A percentile compares a stretch with the other conserved stretches of the same genome.
Evolutionary conservation across 2,888 invertebrate species (phyloP).

Genomic region (Drosophila macrothrix): DNA sequence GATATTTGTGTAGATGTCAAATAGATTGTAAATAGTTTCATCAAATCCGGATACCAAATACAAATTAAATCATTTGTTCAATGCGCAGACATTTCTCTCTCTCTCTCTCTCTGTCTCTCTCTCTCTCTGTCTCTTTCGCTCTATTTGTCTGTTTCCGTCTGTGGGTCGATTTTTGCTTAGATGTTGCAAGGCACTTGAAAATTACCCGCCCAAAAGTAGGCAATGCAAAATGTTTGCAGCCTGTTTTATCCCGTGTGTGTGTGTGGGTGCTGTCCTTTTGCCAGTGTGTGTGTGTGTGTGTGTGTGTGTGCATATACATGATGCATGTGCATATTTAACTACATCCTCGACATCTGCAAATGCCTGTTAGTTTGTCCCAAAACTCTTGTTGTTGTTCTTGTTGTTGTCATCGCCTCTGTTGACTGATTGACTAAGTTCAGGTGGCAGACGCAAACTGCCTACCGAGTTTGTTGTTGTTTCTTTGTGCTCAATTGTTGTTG

Average conservation of each 20-base stretch:
- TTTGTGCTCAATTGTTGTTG: conserved; percentile 38
- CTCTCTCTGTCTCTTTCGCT: background rate
- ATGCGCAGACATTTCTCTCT: conserved; percentile 4
- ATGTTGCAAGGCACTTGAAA: conserved; percentile 17
- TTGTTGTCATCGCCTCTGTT: conserved; percentile 47
- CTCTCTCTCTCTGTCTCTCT: background rate
- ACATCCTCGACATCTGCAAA: conserved; percentile 56
- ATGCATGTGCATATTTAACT: conserved; percentile 65
- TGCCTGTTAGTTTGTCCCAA: conserved; percentile 35
- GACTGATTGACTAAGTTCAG: conserved; percentile 76
- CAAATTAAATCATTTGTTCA: conserved; percentile 42
- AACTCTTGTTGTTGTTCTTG: conserved; percentile 6
- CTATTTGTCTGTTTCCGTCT: background rate
- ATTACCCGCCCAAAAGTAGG: conserved; percentile 56
- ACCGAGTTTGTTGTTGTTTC: conserved; percentile 38
- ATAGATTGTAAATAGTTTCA: conserved; percentile 30
- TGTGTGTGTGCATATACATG: conserved; percentile 12
- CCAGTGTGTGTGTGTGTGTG: background rate
- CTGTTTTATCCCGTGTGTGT: background rate
- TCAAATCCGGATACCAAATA: conserved; percentile 25
- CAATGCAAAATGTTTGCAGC: conserved; percentile 48
- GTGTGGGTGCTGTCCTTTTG: background rate
- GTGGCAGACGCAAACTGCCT: conserved; percentile 58
- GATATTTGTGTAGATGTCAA: background rate
- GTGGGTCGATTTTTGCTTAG: conserved; percentile 3